Percentiles rank a stretch among this genome's conserved stretches.
phyloP scores from a whole-genome alignment of 1,140 invertebrate species.

The Vollenhovia emeryi region DNA sequence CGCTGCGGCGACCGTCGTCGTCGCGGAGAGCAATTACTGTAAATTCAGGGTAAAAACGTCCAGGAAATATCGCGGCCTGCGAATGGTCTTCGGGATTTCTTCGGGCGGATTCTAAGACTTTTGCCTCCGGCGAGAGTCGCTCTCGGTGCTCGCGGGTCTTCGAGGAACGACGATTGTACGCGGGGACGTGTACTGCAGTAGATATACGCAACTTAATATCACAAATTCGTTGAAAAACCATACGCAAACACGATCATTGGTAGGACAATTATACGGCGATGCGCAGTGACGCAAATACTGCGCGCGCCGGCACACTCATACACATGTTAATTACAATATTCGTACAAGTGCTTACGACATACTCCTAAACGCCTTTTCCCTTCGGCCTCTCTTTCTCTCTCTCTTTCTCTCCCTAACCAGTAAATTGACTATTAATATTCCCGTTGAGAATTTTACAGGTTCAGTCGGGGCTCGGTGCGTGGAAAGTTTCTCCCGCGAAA shows the following conservation, averaged over 20 bases:
- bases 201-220: constrained; percentile 79
- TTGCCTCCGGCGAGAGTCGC: neutral
- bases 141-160: constrained; percentile 49
- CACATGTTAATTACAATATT: constrained; percentile 75
- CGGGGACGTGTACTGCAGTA: constrained; percentile 6
- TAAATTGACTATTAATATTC: constrained; percentile 85
- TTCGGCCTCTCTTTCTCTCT: neutral
- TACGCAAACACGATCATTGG: constrained; percentile 76
- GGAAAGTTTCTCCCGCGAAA: constrained; percentile 30
- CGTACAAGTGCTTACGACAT: constrained; percentile 73
- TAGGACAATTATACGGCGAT: constrained; percentile 81
- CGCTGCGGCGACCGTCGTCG: neutral
- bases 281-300: constrained; percentile 51
- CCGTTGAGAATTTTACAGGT: constrained; percentile 83
- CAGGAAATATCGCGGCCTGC: neutral
- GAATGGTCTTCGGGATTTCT: neutral
- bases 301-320: constrained; percentile 63
- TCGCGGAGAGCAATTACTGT: neutral
- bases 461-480: constrained; percentile 78
- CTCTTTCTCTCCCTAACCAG: constrained; percentile 74
- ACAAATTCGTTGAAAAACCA: constrained; percentile 81
- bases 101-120: neutral
- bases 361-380: constrained; percentile 64
- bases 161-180: constrained; percentile 14
- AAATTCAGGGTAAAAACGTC: neutral